Evolutionary conservation across 2,113 vertebrate genomes (phyloP).

Genomic region (Prionailurus bengalensis): DNA sequence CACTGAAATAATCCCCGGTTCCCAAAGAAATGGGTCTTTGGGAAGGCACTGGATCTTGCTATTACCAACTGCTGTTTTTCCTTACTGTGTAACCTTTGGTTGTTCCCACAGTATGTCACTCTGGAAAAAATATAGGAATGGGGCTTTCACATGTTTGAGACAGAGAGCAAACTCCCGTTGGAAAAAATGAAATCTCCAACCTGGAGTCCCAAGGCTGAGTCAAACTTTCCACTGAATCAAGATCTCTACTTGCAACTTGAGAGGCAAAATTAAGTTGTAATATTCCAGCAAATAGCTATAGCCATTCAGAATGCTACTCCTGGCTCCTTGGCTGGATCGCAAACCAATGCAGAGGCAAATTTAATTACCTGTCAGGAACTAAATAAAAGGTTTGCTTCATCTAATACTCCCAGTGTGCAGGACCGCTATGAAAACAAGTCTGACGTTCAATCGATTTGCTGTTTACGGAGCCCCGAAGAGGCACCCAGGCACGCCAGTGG

Average conservation of each 20-base stretch:
- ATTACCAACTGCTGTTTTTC: conserved; percentile 68
- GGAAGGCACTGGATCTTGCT: not conserved
- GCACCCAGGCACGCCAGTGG: conserved; percentile 84
- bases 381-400: conserved; percentile 91
- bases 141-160: conserved; percentile 69
- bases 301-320: conserved; percentile 82
- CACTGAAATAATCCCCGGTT: not conserved
- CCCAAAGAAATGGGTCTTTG: conserved; percentile 44
- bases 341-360: conserved; percentile 85
- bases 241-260: conserved; percentile 74
- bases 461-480: conserved; percentile 89
- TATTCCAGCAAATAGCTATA: conserved; percentile 82
- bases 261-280: conserved; percentile 86
- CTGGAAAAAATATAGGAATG: conserved; percentile 79
- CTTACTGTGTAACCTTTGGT: conserved; percentile 64
- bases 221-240: conserved; percentile 85
- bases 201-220: conserved; percentile 76
- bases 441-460: conserved; percentile 87
- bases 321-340: conserved; percentile 81
- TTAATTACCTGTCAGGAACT: conserved; percentile 91
- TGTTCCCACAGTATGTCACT: conserved; percentile 74
- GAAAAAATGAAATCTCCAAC: conserved; percentile 82
- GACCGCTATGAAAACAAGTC: conserved; percentile 88
- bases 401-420: conserved; percentile 88
- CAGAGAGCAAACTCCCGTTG: conserved; percentile 69